Conservation (phyloP, 2,797 vertebrate genomes). For the Garrulus glandarius region DNA sequence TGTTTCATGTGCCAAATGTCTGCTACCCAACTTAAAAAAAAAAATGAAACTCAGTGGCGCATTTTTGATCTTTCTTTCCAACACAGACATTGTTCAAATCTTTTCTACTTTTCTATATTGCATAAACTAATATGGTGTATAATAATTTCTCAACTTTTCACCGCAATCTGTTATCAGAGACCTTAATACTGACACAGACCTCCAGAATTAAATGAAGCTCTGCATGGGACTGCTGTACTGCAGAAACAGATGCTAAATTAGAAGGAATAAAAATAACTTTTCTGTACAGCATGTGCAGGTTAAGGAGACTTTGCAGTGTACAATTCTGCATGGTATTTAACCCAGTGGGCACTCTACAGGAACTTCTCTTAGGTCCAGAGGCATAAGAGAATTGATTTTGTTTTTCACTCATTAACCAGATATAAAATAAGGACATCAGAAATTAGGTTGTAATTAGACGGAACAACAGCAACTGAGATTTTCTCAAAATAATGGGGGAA, state of each 20-base stretch:
- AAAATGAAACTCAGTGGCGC: background rate
- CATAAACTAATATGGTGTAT: constrained; percentile 7
- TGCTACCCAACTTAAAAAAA: background rate
- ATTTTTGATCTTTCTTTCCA: constrained; percentile 35
- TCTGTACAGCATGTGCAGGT: background rate
- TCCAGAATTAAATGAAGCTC: background rate
- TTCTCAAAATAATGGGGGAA: background rate
- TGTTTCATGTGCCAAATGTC: constrained; percentile 17
- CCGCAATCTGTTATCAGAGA: background rate
- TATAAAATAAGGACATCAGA: background rate
- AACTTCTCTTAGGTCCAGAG: background rate
- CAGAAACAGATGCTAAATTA: constrained; percentile 1
- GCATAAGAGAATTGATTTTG: background rate
- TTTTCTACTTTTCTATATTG: background rate
- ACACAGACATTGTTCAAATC: background rate
- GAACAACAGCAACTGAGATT: background rate
- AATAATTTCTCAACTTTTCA: background rate
- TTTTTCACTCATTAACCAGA: background rate
- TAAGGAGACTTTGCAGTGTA: background rate
- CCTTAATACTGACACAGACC: background rate
- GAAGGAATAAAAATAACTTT: background rate
- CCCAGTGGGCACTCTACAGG: background rate
- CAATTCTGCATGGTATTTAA: background rate
- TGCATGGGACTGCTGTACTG: background rate
- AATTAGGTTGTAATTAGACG: rapidly evolving